These are phyloP conservation scores for Eilema depressum DNA, from an alignment of 2,888 invertebrate genomes.

Conservation along the genomic window DNA sequence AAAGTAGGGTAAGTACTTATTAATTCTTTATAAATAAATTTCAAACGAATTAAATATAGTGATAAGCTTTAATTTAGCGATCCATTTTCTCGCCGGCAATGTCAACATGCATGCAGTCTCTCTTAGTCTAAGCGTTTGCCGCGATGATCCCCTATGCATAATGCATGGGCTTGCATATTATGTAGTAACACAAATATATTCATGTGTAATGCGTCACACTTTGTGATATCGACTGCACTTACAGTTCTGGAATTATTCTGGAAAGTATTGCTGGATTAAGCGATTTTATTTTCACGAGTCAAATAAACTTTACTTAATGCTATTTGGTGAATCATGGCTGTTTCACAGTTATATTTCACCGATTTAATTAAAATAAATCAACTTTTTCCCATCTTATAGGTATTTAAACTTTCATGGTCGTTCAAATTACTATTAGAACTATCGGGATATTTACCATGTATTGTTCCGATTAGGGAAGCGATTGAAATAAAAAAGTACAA, in stretches of 20 bases:
- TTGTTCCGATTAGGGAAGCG: too few species aligned
- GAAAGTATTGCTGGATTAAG: neutral
- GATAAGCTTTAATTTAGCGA: neutral
- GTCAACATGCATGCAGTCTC: constrained; percentile 36
- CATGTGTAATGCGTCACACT: constrained; percentile 42
- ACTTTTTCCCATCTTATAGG: too few species aligned
- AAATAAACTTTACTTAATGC: neutral
- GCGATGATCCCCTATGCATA: constrained; percentile 74
- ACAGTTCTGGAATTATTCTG: constrained; percentile 31
- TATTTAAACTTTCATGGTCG: too few species aligned
- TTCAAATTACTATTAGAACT: too few species aligned
- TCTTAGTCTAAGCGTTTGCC: constrained; percentile 60
- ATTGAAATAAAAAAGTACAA: too few species aligned
- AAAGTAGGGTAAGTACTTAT: too few species aligned
- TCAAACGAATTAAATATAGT: too few species aligned
- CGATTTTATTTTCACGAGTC: neutral
- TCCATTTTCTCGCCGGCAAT: neutral
- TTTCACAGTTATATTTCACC: too few species aligned
- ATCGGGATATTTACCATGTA: too few species aligned
- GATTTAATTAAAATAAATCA: too few species aligned
- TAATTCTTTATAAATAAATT: too few species aligned
- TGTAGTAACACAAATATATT: constrained; percentile 51
- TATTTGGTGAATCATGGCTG: too few species aligned
- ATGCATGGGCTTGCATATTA: constrained; percentile 74
- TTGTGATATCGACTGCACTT: constrained; percentile 34